Conservation (phyloP, 1,140 invertebrate genomes). For the Bombus confusus region DNA sequence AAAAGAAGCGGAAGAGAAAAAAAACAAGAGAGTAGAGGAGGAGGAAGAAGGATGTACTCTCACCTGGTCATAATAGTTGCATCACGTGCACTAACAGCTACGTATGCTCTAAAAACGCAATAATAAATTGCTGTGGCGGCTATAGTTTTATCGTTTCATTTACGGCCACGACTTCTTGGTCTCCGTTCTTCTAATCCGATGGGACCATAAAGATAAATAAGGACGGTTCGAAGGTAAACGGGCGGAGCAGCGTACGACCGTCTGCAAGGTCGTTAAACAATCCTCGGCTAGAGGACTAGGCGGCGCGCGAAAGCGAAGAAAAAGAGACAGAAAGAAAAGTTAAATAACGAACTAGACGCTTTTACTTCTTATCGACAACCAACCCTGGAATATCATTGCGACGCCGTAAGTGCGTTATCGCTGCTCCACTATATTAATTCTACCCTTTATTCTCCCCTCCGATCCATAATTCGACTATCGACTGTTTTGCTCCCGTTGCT, state of each 20-base stretch:
- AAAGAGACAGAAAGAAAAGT: background rate
- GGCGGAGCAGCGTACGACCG: slow-evolving; percentile 14
- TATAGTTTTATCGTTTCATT: slow-evolving; percentile 68
- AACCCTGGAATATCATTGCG: slow-evolving; percentile 6
- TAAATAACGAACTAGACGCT: slow-evolving; percentile 9
- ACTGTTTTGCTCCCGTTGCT: background rate
- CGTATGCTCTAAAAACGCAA: slow-evolving; percentile 23
- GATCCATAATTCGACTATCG: slow-evolving; percentile 24
- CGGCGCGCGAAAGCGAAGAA: background rate
- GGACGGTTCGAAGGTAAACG: slow-evolving; percentile 48
- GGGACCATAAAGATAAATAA: slow-evolving; percentile 66
- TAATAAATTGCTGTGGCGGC: slow-evolving; percentile 60
- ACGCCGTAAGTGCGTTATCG: background rate
- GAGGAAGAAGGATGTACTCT: background rate
- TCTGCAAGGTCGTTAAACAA: slow-evolving; percentile 46
- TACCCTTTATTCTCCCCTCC: background rate
- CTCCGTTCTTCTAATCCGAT: slow-evolving; percentile 56
- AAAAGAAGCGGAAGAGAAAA: slow-evolving; percentile 17
- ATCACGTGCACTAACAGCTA: slow-evolving; percentile 34
- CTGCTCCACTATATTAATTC: background rate
- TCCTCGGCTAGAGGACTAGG: background rate
- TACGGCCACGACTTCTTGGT: slow-evolving; percentile 39
- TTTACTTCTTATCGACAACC: slow-evolving; percentile 19
- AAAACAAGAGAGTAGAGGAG: no score
- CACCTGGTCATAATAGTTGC: slow-evolving; percentile 41